A percentile compares a stretch with the other conserved stretches of the same genome.
phyloP scores from a whole-genome alignment of 2,888 invertebrate genomes.

The Chrysodeixis includens region DNA sequence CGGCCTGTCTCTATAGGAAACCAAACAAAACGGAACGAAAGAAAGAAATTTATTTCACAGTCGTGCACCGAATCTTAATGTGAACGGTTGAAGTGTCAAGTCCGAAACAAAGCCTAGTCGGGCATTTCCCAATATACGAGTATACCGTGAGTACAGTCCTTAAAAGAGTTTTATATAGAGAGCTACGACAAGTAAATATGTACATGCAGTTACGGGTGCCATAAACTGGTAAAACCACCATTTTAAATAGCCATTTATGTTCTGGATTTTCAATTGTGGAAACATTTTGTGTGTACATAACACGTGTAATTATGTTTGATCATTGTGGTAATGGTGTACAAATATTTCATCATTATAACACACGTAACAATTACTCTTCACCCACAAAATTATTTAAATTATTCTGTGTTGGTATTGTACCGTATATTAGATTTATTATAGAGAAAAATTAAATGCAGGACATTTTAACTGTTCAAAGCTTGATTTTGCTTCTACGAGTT shows the following conservation, averaged over 20 bases:
- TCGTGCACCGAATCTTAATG: slow-evolving; percentile 56
- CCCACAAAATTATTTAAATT: too few relatives aligned
- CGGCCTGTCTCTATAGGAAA: slow-evolving; percentile 44
- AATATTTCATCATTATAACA: too few relatives aligned
- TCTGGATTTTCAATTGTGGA: not conserved
- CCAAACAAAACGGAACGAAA: slow-evolving; percentile 50
- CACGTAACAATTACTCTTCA: too few relatives aligned
- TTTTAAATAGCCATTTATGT: not conserved
- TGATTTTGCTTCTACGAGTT: not conserved
- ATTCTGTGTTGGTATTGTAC: too few relatives aligned
- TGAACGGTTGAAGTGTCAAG: slow-evolving; percentile 33
- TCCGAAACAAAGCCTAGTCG: slow-evolving; percentile 33
- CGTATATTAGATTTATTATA: too few relatives aligned
- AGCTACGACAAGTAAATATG: not conserved
- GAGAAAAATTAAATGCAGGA: too few relatives aligned
- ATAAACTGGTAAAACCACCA: too few relatives aligned
- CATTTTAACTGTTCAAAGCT: too few relatives aligned
- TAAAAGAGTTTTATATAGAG: not conserved
- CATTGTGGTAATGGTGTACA: too few relatives aligned
- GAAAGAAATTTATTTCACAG: slow-evolving; percentile 55
- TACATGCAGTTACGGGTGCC: not conserved
- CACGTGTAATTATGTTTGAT: too few relatives aligned
- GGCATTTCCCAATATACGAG: too few relatives aligned
- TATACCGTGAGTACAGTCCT: slow-evolving; percentile 1
- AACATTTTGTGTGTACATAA: slow-evolving; percentile 9